These are phyloP conservation scores for Sparidentex hasta DNA, from an alignment of 2,797 vertebrate species.

Conservation along the genomic window DNA sequence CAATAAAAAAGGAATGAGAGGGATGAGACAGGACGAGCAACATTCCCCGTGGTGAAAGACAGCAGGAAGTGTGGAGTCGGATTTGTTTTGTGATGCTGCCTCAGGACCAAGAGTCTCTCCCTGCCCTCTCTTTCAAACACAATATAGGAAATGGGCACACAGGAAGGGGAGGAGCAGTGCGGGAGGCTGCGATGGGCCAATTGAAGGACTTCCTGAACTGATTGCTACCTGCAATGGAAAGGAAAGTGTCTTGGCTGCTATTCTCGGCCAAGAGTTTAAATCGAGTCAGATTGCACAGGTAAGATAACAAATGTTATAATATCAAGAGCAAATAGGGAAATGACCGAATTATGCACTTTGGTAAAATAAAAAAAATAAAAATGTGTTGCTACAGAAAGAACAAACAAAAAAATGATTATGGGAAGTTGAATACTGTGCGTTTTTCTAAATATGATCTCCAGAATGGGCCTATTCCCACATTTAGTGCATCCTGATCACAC, in stretches of 20 bases:
- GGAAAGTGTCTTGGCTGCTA: slow-evolving; percentile 87
- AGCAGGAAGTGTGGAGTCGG: slow-evolving; percentile 26
- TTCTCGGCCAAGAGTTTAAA: slow-evolving; percentile 87
- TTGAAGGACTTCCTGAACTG: slow-evolving; percentile 95
- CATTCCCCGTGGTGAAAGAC: slow-evolving; percentile 35
- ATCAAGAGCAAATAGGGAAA: background rate
- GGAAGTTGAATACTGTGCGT: background rate
- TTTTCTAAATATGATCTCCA: background rate
- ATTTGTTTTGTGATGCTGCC: slow-evolving; percentile 27
- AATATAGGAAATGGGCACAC: slow-evolving; percentile 88
- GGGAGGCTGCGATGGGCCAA: slow-evolving; percentile 81
- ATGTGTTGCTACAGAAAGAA: background rate
- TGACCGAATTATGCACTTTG: background rate
- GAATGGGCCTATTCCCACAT: slow-evolving; percentile 46
- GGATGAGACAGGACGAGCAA: slow-evolving; percentile 41
- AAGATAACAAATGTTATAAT: slow-evolving; percentile 24
- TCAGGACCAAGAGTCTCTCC: slow-evolving; percentile 28
- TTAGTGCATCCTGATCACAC: slow-evolving; percentile 68
- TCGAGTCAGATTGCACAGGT: slow-evolving; percentile 90
- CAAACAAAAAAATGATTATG: background rate
- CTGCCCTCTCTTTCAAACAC: slow-evolving; percentile 24
- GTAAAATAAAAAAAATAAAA: background rate
- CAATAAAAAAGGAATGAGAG: slow-evolving; percentile 56
- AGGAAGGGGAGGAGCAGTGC: slow-evolving; percentile 68
- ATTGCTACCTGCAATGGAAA: slow-evolving; percentile 91